Conservation (phyloP, 2,113 vertebrate species). For the Malurus alboscapulatus region DNA sequence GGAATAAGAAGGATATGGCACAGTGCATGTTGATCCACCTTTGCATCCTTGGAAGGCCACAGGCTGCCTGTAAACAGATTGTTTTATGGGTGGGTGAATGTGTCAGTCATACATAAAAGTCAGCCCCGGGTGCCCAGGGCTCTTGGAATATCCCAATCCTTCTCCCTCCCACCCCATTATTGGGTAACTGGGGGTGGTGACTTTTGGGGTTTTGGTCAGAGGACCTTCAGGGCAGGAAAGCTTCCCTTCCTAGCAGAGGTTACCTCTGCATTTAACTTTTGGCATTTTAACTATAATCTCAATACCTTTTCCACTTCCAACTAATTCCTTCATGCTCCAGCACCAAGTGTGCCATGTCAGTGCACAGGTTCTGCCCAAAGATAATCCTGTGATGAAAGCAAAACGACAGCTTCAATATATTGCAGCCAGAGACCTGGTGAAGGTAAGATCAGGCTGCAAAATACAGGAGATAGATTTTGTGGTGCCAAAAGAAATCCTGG, state of each 20-base stretch:
- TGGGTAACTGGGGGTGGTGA: not conserved
- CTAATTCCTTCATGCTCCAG: not conserved
- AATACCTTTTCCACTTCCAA: not conserved
- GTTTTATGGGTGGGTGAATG: not conserved
- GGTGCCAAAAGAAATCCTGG: not conserved
- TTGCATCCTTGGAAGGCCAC: not conserved
- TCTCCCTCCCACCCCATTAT: not conserved
- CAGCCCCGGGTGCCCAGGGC: not conserved
- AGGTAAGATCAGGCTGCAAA: not conserved
- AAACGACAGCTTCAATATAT: not conserved
- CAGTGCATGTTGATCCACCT: not conserved
- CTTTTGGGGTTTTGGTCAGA: not conserved
- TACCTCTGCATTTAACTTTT: not conserved
- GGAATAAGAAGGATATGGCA: not conserved
- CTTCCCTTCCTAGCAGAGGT: not conserved
- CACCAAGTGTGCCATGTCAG: not conserved
- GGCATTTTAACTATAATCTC: not conserved
- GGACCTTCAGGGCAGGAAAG: not conserved
- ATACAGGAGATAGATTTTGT: not conserved
- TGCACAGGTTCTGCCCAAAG: not conserved
- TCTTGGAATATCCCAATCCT: not conserved
- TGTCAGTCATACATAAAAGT: not conserved
- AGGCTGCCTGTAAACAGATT: not conserved
- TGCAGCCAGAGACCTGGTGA: not conserved
- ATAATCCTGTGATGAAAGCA: not conserved